Base-by-base conservation (phyloP, 2,888 invertebrate genomes). In the Dicroscelio sp. region DNA sequence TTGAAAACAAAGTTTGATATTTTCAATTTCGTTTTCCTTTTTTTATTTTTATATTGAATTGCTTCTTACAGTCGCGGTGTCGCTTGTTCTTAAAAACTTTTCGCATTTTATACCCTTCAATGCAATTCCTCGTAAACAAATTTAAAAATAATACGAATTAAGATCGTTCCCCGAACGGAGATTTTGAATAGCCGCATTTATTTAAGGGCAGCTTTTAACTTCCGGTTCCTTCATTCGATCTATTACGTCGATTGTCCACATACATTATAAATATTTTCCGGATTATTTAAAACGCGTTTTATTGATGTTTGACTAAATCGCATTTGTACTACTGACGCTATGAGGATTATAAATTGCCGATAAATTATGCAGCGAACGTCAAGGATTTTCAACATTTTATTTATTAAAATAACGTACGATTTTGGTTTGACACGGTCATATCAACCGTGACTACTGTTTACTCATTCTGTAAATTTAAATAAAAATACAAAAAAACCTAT, bases 1-100 rank as follows among this genome's bases (percentile, higher is more conserved):
- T 88, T 83, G 78, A 78, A 82, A 88, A 84, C 83, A 88, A 88
- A 88, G 88, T 88, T 88, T 78, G 69, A 84, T 84, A 88, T 88
- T 88, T 84, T 78, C 88, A 88, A 83, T 84, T 78, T 84, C 67
- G 33, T 65, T 76, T 38, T 86, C 2, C 43, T 71, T 76, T 88
- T 84, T 82, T 60, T 48, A 84, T 83, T 78, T 84, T 60, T 83
- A 55, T 35, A 82, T 67, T 30, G 31, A 58, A 88, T 76, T 69
- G 60, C 60, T 55, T 69, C 69, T 82, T 69, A 69, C 10, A 73
- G n/a, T n/a, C n/a, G n/a, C n/a, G n/a, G n/a, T n/a, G n/a, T n/a
- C n/a, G n/a, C n/a, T n/a, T n/a, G n/a, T n/a, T n/a, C n/a, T n/a
- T n/a, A n/a, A n/a, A n/a, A 76, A 73, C 86, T 80, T 86, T 86